Evolutionary conservation across 1,140 invertebrate genomes (phyloP).

Genomic region (Zaprionus capensis): DNA sequence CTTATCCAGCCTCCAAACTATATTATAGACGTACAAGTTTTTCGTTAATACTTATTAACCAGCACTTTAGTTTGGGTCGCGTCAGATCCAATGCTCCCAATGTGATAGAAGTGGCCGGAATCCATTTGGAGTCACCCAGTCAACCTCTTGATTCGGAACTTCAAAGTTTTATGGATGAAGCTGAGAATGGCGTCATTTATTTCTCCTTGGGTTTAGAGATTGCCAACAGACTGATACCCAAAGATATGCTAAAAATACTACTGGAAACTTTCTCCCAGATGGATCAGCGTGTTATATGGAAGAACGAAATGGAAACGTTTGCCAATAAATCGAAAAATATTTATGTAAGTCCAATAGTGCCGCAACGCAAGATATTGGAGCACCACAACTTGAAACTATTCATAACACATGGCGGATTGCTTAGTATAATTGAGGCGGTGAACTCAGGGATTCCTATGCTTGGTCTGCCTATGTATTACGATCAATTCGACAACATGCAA

Average conservation of each 20-base stretch:
- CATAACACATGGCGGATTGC: conserved; percentile 51
- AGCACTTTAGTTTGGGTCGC: conserved; percentile 61
- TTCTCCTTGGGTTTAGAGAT: conserved; percentile 87
- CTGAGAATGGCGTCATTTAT: conserved; percentile 86
- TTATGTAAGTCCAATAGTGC: conserved; percentile 85
- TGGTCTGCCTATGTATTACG: conserved; percentile 54
- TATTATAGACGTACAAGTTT: conserved; percentile 35
- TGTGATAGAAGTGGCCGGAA: conserved; percentile 85
- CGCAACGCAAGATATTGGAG: conserved; percentile 85
- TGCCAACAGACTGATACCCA: conserved; percentile 84
- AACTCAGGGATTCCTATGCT: conserved; percentile 46
- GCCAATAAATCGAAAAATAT: conserved; percentile 86
- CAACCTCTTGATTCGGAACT: conserved; percentile 68
- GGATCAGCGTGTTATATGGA: conserved; percentile 85
- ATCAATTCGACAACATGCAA: conserved; percentile 56
- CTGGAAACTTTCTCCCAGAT: conserved; percentile 31
- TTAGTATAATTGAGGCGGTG: conserved; percentile 49
- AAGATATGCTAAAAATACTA: conserved; percentile 78
- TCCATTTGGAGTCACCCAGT: conserved; percentile 85
- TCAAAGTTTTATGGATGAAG: conserved; percentile 85
- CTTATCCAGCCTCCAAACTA: conserved; percentile 18
- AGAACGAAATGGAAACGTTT: conserved; percentile 83
- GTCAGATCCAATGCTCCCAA: conserved; percentile 65
- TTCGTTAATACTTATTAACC: conserved; percentile 63
- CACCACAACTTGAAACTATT: conserved; percentile 54